A percentile compares a stretch with the other conserved stretches of the same genome.
These are phyloP conservation scores for Amblyopsis hoosieri DNA, from an alignment of 2,797 vertebrate genomes.

Conservation along the genomic window DNA sequence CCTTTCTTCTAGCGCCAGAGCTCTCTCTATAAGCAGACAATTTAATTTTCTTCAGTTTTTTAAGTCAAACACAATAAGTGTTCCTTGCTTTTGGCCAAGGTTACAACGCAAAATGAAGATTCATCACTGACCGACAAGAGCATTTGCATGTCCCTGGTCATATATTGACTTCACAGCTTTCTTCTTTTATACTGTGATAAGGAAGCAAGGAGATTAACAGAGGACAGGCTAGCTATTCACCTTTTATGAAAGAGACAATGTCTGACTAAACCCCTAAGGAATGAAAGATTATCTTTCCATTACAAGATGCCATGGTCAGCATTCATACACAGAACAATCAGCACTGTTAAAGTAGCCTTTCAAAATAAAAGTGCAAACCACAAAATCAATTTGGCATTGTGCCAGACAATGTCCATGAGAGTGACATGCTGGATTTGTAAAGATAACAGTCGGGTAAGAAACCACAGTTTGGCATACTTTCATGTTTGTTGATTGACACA, in stretches of 20 bases:
- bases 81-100: conserved; percentile 13
- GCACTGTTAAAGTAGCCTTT: background rate
- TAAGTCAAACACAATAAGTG: background rate
- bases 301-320: background rate
- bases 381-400: background rate
- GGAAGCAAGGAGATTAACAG: background rate
- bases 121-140: background rate
- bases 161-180: conserved; percentile 1
- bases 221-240: background rate
- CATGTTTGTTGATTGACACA: conserved; percentile 30
- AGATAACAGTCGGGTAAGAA: conserved; percentile 16
- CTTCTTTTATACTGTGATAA: background rate
- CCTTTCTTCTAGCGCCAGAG: background rate
- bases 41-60: background rate
- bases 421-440: conserved; percentile 17
- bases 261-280: background rate
- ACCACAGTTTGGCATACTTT: conserved; percentile 19
- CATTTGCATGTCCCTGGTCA: background rate
- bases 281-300: conserved; percentile 2
- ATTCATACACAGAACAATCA: background rate
- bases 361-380: background rate
- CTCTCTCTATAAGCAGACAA: background rate
- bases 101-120: background rate
- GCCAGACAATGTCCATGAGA: conserved; percentile 1
- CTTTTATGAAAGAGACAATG: background rate